Conservation (phyloP, 1,140 invertebrate genomes). For the Drosophila busckii region DNA sequence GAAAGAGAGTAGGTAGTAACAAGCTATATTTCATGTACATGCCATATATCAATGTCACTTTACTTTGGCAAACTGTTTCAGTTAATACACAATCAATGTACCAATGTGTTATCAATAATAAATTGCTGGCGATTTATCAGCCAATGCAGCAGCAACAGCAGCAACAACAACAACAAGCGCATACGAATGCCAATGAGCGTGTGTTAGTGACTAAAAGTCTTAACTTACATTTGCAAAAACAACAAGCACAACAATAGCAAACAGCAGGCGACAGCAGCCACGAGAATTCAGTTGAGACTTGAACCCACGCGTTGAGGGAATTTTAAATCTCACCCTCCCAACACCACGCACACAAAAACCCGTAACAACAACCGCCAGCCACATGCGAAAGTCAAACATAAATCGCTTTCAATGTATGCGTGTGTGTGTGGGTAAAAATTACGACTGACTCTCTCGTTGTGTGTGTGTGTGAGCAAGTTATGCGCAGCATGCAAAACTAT, state of each 20-base stretch:
- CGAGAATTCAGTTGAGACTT: slow-evolving; percentile 35
- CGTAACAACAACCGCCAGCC: slow-evolving; percentile 65
- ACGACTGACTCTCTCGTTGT: slow-evolving; percentile 31
- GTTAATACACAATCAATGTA: slow-evolving; percentile 77
- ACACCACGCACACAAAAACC: no score
- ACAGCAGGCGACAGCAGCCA: slow-evolving; percentile 24
- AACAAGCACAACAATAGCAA: slow-evolving; percentile 17
- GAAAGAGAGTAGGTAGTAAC: slow-evolving; percentile 39
- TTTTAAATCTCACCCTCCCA: slow-evolving; percentile 58
- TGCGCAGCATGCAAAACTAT: slow-evolving; percentile 75
- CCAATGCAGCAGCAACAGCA: slow-evolving; percentile 51
- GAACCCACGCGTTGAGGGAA: slow-evolving; percentile 19
- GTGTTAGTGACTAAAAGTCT: slow-evolving; percentile 43
- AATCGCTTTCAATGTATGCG: slow-evolving; percentile 42
- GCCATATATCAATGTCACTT: slow-evolving; percentile 76
- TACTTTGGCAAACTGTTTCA: slow-evolving; percentile 77
- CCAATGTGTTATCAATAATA: slow-evolving; percentile 77
- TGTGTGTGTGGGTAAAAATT: slow-evolving; percentile 54
- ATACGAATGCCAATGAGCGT: slow-evolving; percentile 9
- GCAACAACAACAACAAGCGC: slow-evolving; percentile 9
- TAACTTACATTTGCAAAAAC: slow-evolving; percentile 50
- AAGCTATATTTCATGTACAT: slow-evolving; percentile 75
- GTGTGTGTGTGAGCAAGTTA: slow-evolving; percentile 54
- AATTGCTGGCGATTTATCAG: slow-evolving; percentile 75
- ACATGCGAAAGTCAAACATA: slow-evolving; percentile 73